These are phyloP conservation scores for Galago senegalensis DNA, from an alignment of 2,797 vertebrate species.

Conservation along the genomic window DNA sequence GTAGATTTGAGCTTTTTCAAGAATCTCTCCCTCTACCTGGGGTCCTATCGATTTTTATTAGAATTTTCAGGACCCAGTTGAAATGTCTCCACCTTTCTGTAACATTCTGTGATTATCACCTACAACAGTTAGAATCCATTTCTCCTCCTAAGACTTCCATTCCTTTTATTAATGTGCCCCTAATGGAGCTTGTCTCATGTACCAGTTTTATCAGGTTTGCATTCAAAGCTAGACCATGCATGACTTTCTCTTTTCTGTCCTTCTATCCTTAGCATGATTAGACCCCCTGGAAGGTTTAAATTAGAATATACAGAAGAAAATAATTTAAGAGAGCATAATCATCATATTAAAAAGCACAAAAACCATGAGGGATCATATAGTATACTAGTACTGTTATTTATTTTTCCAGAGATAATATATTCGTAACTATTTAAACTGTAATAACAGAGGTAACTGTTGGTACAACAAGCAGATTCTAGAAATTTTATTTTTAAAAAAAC, in stretches of 20 bases:
- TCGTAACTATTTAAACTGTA: not conserved
- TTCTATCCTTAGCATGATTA: not conserved
- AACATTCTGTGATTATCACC: not conserved
- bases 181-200: not conserved
- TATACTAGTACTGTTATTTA: not conserved
- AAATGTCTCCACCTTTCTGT: conserved; percentile 19
- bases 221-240: not conserved
- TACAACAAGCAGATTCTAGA: not conserved
- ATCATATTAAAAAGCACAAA: not conserved
- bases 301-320: not conserved
- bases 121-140: not conserved
- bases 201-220: not conserved
- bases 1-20: not conserved
- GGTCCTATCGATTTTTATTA: not conserved
- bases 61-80: not conserved
- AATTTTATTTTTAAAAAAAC: not conserved
- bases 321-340: not conserved
- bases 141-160: not conserved
- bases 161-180: not conserved
- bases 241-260: not conserved
- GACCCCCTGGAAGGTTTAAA: not conserved
- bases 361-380: not conserved
- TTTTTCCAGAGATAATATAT: not conserved
- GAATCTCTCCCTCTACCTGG: not conserved
- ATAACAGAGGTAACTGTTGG: not conserved